Conservation (phyloP, 2,797 vertebrate genomes). For the Scyliorhinus canicula region DNA sequence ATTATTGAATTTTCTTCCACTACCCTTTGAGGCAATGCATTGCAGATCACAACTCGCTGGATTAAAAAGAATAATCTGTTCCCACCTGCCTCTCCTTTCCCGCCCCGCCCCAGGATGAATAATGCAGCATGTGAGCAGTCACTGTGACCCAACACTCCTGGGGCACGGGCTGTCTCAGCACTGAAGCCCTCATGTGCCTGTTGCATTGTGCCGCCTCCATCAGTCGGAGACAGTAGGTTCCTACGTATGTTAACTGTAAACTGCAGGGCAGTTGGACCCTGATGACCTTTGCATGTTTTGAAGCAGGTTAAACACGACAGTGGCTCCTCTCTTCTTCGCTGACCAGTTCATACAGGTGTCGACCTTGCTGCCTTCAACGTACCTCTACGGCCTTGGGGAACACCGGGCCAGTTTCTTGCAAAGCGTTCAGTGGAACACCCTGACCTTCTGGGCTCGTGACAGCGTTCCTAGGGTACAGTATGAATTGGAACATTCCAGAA, state of each 20-base stretch:
- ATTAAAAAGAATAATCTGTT: not conserved
- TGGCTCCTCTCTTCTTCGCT: constrained; percentile 77
- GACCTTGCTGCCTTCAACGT: constrained; percentile 59
- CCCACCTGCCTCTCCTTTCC: not conserved
- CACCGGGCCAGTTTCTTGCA: constrained; percentile 71
- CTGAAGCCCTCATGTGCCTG: not conserved
- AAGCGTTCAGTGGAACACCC: constrained; percentile 73
- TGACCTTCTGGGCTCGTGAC: constrained; percentile 80
- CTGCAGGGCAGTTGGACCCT: not conserved
- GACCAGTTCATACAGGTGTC: constrained; percentile 85
- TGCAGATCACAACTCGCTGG: not conserved
- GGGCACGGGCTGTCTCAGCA: not conserved
- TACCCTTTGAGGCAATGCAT: not conserved
- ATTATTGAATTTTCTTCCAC: not conserved
- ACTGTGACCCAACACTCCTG: not conserved
- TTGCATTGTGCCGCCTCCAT: not conserved
- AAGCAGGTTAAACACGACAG: constrained; percentile 69
- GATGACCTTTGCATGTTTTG: not conserved
- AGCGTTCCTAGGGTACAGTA: constrained; percentile 52
- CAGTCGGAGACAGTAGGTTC: not conserved
- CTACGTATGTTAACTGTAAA: not conserved
- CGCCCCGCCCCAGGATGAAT: not conserved
- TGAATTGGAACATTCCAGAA: not conserved
- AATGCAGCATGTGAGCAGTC: not conserved
- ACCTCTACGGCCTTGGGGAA: constrained; percentile 76